Evolutionary conservation across 2,888 invertebrate species (phyloP), one percentile per base, ranked within the genome.

Genomic region (Ochropleura plecta): DNA sequence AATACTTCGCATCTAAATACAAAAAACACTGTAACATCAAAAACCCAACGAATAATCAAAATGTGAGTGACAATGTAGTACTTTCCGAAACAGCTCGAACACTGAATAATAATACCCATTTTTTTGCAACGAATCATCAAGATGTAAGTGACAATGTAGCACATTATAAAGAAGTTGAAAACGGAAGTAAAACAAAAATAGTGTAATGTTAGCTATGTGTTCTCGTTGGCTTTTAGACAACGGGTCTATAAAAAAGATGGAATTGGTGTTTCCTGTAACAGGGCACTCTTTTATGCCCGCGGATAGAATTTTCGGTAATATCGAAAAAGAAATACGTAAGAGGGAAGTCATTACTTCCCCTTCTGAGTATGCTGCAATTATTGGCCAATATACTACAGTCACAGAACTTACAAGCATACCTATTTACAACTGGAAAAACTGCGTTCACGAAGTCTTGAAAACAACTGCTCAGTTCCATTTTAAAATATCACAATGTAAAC

Each of bases 31-130:
- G 57, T 68, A 60, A 60, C 60, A 60, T 60, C 57, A 44, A 70
- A 59, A 48, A 49, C 60, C 30, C 70, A 57, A 70, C 71, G 64
- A 71, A 71, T 71, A 65, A 71, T 71, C 71, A 71, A 71, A 71
- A 71, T 71, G 71, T 64, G 57, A 65, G 64, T 65, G 71, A 71
- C 71, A 71, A 71, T 71, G 71, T 65, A 71, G 71, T n/a, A n/a
- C n/a, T n/a, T n/a, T n/a, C n/a, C n/a, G n/a, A n/a, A n/a, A n/a
- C n/a, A n/a, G n/a, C n/a, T n/a, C n/a, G n/a, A n/a, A n/a, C n/a
- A n/a, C n/a, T n/a, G n/a, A n/a, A n/a, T n/a, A n/a, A n/a, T n/a
- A n/a, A n/a, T n/a, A n/a, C n/a, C n/a, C n/a, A n/a, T n/a, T 60
- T 70, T 70, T 66, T 64, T 64, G 64, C 64, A 71, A 71, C 71